Base-by-base conservation (phyloP, 2,888 invertebrate species). In the Mesorhabditis belari region DNA sequence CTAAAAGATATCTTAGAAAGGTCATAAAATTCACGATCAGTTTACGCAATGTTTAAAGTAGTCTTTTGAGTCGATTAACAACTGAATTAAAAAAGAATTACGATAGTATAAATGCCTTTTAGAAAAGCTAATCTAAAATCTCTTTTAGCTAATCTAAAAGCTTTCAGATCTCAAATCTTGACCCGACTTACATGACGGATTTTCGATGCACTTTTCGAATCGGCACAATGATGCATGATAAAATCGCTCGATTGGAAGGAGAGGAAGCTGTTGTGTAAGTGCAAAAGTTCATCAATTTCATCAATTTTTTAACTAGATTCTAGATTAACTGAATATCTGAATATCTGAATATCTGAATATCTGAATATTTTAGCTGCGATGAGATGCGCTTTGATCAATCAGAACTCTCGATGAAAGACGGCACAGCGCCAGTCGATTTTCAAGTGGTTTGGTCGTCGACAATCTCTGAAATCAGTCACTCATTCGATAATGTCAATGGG, bases 181-280 rank as follows among this genome's bases (percentile, higher is more conserved):
- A 73, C 55, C 56, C 69, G 71, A 66, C 74, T 17, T 81, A 79
- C 66, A 81, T 82, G 75, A 64, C 65, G 21, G 75, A 76, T 51
- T 75, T 82, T 63, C 74, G 74, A 29, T 83, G 83, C 60, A 69
- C 67, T 50, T 74, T 76, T 63, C 61, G 58, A 3, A 70, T 70
- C 25, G 69, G 66, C 19, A 64, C 62, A 28, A 58, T 59, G 23
- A 64, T 69, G 6, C 73, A 75, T 27, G 71, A 75, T 60, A 70
- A 68, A 27, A 51, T 65, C 17, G 68, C 72, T 2, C 61, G 61
- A n/a, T 28, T 65, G 27, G 60, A 57, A 17, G 64, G 60, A 25
- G 73, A 69, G 44, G 67, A 69, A 28, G 67, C 66, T 12, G 71
- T 73, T 49, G 66, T 67, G 71, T 73, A 29, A 60, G 71, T 65